Evolutionary conservation across 2,888 invertebrate species (phyloP), one percentile per base, ranked within the genome.

Genomic region (Leptothorax acervorum): DNA sequence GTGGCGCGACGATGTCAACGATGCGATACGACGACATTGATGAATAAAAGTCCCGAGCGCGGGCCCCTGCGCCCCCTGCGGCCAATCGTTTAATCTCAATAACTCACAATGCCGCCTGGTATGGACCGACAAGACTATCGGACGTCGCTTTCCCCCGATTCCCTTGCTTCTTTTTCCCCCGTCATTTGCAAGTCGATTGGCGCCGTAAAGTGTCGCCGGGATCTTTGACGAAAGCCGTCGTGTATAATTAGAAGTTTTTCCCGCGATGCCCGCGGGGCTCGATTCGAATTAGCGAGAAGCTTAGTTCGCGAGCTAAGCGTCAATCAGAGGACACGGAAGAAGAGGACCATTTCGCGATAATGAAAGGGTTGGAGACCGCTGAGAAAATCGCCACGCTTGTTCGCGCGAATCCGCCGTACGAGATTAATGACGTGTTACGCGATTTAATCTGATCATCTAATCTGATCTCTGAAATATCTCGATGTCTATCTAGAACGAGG

Each of bases 81-180:
- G 89, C 66, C 86, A 88, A 92, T 90, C 91, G 88, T 92, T 92
- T 83, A 87, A 92, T 89, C 90, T 87, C 88, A 85, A 90, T 90
- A 89, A 90, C 74, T 89, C 68, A 45, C 65, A 45, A 45, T 45
- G 79, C 76, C 81, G 78, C 55, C 82, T 48, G 74, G 57, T 23
- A 23, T 23, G 23, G 35, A 63, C 83, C 87, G 90, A 82, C 87
- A 88, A 83, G 68, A 63, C 79, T 89, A 85, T 88, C 90, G 42
- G 28, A 42, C 31, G 42, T 78, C 42, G 79, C 84, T n/a, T 57
- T 57, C n/a, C 60, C 42, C 39, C 55, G 51, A 71, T 73, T 31
- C 23, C 35, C 45, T 12, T 18, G 35, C 31, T 63, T 51, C n/a
- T 28, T 48, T 68, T 42, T n/a, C 60, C 23, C 45, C 42, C 73